A percentile compares a stretch with the other conserved stretches of the same genome.
phyloP scores from a whole-genome alignment of 1,140 invertebrate species.

The Notospermus geniculatus region DNA sequence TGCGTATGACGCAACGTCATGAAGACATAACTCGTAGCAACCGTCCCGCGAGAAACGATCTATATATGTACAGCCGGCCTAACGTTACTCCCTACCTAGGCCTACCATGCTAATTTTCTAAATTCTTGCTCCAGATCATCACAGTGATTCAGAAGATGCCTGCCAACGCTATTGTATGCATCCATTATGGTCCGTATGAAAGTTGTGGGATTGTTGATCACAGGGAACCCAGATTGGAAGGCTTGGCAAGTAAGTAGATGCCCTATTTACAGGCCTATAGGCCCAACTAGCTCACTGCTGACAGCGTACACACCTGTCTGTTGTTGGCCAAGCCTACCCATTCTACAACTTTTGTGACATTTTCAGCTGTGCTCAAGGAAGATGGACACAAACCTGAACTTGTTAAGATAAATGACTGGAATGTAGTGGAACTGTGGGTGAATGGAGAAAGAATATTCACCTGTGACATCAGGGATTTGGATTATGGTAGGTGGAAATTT shows the following conservation, averaged over 20 bases:
- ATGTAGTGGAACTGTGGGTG: conserved; percentile 37
- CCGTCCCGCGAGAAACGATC: too few relatives aligned
- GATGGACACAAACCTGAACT: conserved; percentile 30
- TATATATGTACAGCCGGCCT: too few relatives aligned
- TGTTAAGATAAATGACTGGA: conserved; percentile 31
- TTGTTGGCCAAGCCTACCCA: not conserved
- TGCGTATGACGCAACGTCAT: too few relatives aligned
- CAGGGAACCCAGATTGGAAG: conserved; percentile 29
- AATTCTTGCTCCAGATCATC: too few relatives aligned
- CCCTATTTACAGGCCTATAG: too few relatives aligned
- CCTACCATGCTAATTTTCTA: too few relatives aligned
- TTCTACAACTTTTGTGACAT: too few relatives aligned
- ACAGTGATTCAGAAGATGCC: conserved; percentile 31
- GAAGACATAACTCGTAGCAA: too few relatives aligned
- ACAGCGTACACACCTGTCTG: too few relatives aligned
- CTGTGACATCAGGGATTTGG: conserved; percentile 38
- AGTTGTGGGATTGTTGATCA: conserved; percentile 31
- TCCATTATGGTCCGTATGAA: conserved; percentile 40
- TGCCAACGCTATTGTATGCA: conserved; percentile 27
- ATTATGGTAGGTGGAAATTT: conserved; percentile 35
- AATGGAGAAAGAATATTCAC: conserved; percentile 40
- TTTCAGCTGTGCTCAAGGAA: conserved; percentile 26
- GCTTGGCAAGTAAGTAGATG: conserved; percentile 33
- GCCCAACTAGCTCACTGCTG: too few relatives aligned
- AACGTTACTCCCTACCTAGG: too few relatives aligned